Evolutionary conservation across 2,888 invertebrate species (phyloP).

Genomic region (Biston stratarius): DNA sequence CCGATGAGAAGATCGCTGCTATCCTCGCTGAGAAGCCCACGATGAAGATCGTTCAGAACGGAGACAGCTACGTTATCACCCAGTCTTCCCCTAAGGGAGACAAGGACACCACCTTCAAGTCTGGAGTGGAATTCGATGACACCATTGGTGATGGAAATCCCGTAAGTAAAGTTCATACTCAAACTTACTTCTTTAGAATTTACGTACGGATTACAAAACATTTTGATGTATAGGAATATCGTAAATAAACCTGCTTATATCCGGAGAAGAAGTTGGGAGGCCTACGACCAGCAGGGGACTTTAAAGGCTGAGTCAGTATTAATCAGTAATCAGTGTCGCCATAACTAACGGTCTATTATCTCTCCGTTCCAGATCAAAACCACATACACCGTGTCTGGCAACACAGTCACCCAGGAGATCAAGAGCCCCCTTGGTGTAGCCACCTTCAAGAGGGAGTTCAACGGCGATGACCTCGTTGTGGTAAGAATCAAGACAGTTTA

Average conservation of each 20-base stretch:
- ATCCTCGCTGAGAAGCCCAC: slow-evolving; percentile 45
- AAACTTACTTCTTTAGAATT: too few species aligned
- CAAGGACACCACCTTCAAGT: slow-evolving; percentile 50
- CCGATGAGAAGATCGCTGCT: slow-evolving; percentile 45
- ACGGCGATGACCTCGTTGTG: slow-evolving; percentile 52
- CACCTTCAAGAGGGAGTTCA: slow-evolving; percentile 53
- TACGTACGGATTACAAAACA: too few species aligned
- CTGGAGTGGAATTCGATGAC: slow-evolving; percentile 55
- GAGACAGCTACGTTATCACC: slow-evolving; percentile 52
- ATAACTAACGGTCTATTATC: not conserved
- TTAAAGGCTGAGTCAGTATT: too few species aligned
- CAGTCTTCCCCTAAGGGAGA: slow-evolving; percentile 31
- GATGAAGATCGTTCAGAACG: slow-evolving; percentile 50
- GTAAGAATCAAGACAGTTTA: slow-evolving; percentile 44
- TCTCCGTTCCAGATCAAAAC: slow-evolving; percentile 48
- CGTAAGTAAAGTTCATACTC: slow-evolving; percentile 27
- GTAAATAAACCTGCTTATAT: too few species aligned
- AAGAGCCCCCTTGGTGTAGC: slow-evolving; percentile 43
- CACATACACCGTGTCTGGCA: slow-evolving; percentile 52
- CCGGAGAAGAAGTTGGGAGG: too few species aligned
- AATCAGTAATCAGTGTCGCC: not conserved
- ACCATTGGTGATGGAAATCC: slow-evolving; percentile 35
- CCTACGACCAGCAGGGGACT: too few species aligned
- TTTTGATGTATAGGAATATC: too few species aligned
- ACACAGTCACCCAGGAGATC: slow-evolving; percentile 55